Percentiles rank a stretch among this genome's conserved stretches.
phyloP scores from a whole-genome alignment of 2,113 vertebrate genomes.

The Manacus vitellinus region DNA sequence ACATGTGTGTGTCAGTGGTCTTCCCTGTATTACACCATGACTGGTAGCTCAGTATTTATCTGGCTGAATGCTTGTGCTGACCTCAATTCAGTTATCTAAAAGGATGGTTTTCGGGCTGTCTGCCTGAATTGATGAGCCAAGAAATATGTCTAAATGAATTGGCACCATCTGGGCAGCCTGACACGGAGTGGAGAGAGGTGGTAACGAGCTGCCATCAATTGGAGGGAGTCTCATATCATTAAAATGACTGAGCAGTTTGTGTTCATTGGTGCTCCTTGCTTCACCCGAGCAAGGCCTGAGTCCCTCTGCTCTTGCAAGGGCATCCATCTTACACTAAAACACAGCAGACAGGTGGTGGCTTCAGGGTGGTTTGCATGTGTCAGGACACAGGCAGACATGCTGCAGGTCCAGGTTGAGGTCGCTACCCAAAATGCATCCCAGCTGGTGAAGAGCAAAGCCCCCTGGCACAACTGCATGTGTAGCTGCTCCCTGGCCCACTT shows the following conservation, averaged over 20 bases:
- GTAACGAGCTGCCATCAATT: conserved; percentile 45
- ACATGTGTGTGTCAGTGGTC: not conserved
- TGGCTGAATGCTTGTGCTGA: conserved; percentile 35
- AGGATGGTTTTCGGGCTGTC: conserved; percentile 18
- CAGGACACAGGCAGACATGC: not conserved
- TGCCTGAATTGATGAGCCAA: conserved; percentile 57
- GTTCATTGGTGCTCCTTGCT: not conserved
- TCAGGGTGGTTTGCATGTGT: not conserved
- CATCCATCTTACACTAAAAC: not conserved
- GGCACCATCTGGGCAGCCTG: conserved; percentile 61
- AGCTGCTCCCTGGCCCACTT: conserved; percentile 8
- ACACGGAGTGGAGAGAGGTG: not conserved
- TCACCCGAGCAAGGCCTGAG: not conserved
- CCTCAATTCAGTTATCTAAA: conserved; percentile 59
- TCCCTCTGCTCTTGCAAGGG: not conserved
- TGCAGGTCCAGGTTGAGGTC: not conserved
- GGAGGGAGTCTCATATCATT: conserved; percentile 9
- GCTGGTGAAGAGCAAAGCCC: not conserved
- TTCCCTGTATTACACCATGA: not conserved
- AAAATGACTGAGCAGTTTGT: conserved; percentile 28
- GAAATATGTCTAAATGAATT: conserved; percentile 59
- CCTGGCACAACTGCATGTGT: not conserved
- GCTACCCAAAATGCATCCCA: not conserved
- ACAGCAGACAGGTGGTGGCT: not conserved
- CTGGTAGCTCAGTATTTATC: not conserved